Evolutionary conservation across 2,797 vertebrate genomes (phyloP), one percentile per base, ranked within the genome.

Genomic region (Sebastes melanostomus): DNA sequence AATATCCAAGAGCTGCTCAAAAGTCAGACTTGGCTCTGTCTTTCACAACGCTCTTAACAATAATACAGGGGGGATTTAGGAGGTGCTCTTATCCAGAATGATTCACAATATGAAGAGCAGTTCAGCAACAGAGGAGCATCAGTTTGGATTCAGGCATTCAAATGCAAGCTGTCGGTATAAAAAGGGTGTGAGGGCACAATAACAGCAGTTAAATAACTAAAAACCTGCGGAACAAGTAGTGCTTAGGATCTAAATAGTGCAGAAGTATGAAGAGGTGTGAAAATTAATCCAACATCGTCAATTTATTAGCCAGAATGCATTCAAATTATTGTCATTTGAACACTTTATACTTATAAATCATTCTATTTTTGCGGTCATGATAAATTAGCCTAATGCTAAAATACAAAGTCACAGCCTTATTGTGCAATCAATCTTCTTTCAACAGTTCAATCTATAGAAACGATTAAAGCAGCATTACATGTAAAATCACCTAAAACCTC

Each of bases 81-180:
- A 79, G 72, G 80, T 70, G 74, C 58, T 77, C 36, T 61, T 68
- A 71, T 68, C n/a, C 62, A 76, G 36, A 71, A 55, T 66, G 58
- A 78, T 77, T 66, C 52, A 58, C 72, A 77, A 68, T 80, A 71
- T 55, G 27, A 46, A 77, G 25, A 81, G 71, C 60, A 63, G 58
- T 67, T 76, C 32, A 52, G 18, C 27, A 75, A 60, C 52, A 82
- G 42, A 75, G 58, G 59, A 76, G 58, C 75, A 76, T 34, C 52
- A 16, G 60, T 67, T 88, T 82, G 46, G 42, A 85, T 66, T 70
- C 38, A 69, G 27, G 22, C 27, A 71, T 86, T 80, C 14, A 58
- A 18, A 68, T 62, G 50, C 55, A 60, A 67, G 67, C 66, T 68
- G 61, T 27, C 59, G 50, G 52, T 73, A 63, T 66, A n/a, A 60